Base-by-base conservation (phyloP, 2,113 vertebrate genomes). In the Cnemophilus loriae region DNA sequence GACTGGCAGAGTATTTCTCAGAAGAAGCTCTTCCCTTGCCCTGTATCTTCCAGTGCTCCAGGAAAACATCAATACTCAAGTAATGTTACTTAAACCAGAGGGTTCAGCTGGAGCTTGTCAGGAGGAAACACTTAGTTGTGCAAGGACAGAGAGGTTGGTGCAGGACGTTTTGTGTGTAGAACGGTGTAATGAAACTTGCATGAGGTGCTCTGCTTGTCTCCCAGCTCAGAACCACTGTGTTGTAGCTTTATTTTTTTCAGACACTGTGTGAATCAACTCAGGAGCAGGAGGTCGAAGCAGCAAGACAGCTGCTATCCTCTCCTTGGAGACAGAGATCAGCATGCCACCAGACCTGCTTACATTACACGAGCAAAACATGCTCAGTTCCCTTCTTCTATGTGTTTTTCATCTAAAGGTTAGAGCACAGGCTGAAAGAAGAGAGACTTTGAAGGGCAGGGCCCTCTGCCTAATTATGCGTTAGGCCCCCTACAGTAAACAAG, bases 281-380 rank as follows among this genome's bases (percentile, higher is more conserved):
- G 76, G 86, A 90, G 56, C 63, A 61, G 84, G 75, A 71, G 67
- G 41, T 6, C 83, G 83, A 96, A 92, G 83, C 88, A 94, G 70
- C 49, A 88, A 79, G 84, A 56, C 84, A 97, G 95, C 94, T 96
- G 91, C 86, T 87, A 32, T 47, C 33, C 53, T 87, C 27, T 80
- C 92, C 82, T 85, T 87, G 42, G 63, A 89, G 92, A 78, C 46
- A 37, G 37, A 67, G 83, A 92, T 92, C 89, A 91, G 65, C 37
- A 20, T 61, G 77, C 80, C 76, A 83, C 70, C 59, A 87, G 84
- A 63, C 84, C 84, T 84, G 60, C 83, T 95, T 95, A 52, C 65
- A 80, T 92, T 95, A 87, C 67, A 61, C 52, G 56, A 22, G 67
- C 56, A 77, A 77, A 85, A 84, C 47, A 63, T 23, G 56, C 22